Evolutionary conservation across 2,113 vertebrate species (phyloP).

Genomic region (Alligator mississippiensis): DNA sequence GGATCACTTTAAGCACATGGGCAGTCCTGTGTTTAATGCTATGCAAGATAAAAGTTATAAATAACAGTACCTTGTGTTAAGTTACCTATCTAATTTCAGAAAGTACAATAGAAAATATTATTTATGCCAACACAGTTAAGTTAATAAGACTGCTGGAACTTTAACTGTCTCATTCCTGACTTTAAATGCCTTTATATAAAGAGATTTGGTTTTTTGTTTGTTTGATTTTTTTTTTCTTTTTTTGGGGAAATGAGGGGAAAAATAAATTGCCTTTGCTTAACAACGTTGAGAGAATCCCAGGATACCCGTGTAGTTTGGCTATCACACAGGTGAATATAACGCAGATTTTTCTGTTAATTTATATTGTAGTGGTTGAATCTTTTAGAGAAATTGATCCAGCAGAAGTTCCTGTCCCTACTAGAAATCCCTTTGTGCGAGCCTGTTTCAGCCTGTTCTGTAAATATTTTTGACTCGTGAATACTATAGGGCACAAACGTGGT

Average conservation of each 20-base stretch:
- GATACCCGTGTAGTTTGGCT: accelerated
- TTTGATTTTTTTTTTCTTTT: neutral
- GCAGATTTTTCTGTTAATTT: neutral
- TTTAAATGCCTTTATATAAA: neutral
- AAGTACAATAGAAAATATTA: neutral
- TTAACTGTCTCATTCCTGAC: neutral
- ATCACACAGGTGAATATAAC: neutral
- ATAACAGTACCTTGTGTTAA: neutral
- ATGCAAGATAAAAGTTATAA: neutral
- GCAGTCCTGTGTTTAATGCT: neutral
- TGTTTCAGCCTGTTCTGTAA: neutral
- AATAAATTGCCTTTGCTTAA: neutral
- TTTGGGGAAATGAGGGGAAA: neutral
- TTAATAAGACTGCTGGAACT: accelerated
- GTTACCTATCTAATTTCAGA: neutral
- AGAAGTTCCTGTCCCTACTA: neutral
- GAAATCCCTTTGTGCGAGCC: neutral
- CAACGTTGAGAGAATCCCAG: neutral
- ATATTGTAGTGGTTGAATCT: neutral
- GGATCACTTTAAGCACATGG: constrained; percentile 5
- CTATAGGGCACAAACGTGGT: neutral
- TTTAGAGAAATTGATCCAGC: neutral
- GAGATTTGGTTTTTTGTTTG: neutral
- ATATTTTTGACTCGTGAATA: neutral
- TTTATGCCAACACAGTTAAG: neutral